Evolutionary conservation across 1,140 invertebrate species (phyloP).

Genomic region (Cyclargus thomasi): DNA sequence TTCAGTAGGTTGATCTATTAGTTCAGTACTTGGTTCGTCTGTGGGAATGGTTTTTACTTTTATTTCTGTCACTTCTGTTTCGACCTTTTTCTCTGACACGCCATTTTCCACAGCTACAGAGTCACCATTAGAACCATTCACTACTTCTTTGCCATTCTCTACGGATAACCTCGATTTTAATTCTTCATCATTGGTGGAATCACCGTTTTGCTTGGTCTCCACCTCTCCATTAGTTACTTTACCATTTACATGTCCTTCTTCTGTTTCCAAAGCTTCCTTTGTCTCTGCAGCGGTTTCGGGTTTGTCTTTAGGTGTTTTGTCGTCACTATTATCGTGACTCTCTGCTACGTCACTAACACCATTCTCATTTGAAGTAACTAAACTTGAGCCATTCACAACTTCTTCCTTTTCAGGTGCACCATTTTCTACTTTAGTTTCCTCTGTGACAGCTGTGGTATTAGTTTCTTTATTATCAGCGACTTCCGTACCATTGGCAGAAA

Average conservation of each 20-base stretch:
- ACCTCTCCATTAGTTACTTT: conserved; percentile 51
- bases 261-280: conserved; percentile 22
- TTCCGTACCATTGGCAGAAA: background rate
- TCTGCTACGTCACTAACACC: conserved; percentile 25
- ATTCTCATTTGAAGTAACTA: background rate
- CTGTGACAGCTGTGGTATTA: background rate
- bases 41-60: conserved; percentile 58
- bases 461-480: background rate
- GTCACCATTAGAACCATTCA: conserved; percentile 54
- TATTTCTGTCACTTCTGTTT: conserved; percentile 50
- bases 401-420: conserved; percentile 14
- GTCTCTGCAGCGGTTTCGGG: background rate
- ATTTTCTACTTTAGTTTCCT: conserved; percentile 25
- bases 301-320: conserved; percentile 12
- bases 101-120: conserved; percentile 36
- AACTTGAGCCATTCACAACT: background rate
- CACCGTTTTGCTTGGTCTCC: conserved; percentile 48
- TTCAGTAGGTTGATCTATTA: conserved; percentile 66
- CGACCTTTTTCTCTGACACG: conserved; percentile 40
- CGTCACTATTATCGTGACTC: conserved; percentile 20
- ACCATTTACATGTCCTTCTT: conserved; percentile 47
- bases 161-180: conserved; percentile 52
- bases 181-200: conserved; percentile 48
- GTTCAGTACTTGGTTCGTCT: conserved; percentile 51
- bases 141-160: conserved; percentile 49